Base-by-base conservation (phyloP, 2,113 vertebrate genomes). In the Edolisoma coerulescens region DNA sequence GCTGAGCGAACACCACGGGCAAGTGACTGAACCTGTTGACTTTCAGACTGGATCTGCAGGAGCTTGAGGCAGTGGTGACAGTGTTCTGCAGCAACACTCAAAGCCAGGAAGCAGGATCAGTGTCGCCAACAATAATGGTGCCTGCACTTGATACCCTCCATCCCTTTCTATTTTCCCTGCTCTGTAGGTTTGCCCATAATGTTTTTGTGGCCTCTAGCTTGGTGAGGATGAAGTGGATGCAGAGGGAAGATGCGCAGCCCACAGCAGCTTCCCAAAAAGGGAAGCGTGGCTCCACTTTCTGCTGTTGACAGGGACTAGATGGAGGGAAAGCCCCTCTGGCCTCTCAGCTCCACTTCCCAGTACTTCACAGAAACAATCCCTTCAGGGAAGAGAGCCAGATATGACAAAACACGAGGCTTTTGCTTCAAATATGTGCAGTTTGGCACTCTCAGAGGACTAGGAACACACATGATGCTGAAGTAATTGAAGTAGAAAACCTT, bases 361-460 rank as follows among this genome's bases (percentile, higher is more conserved):
- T 27, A 17, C 19, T 42, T 74, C 47, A 44, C 11, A 77, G 60
- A 57, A 30, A 24, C 8, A 63, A 1, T 77, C 18, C 20, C 32
- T 65, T 41, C 49, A 61, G n/a, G 52, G 17, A 57, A 44, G 10
- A 42, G n/a, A 28, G 65, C 26, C 65, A 87, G 70, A 30, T 53
- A 78, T 39, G 54, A 93, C 52, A 84, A 86, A 86, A 60, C 27
- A 45, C 1, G 4, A 81, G 19, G 52, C 5, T 68, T 84, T 92
- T 65, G 52, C 15, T 1, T 35, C 0, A 0, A 73, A 21, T 39
- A 4, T 21, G 28, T 57, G 61, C 56, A 54, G 50, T 32, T 0
- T 71, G 71, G 65, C 49, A 86, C 15, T 10, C 19, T 52, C 12
- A 1, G 28, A 90, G 65, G 52, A 19, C 11, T 4, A 14, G 28